Evolutionary conservation across 92 coral and sea anemone genomes (phyloP), one percentile per base, ranked within the genome.

Genomic region (Siderastrea siderea): DNA sequence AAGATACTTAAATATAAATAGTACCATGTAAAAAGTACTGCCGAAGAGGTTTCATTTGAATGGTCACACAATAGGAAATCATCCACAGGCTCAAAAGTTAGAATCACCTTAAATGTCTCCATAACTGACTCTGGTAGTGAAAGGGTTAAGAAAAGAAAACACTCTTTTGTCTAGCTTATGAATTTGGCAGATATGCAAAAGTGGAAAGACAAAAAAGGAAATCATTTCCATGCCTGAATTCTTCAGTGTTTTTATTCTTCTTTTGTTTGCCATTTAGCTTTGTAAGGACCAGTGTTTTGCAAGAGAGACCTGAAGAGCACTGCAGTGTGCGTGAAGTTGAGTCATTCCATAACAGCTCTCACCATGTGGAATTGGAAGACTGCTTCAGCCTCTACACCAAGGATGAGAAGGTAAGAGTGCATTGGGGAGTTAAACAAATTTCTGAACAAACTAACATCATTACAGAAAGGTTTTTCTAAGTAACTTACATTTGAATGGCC

Each of bases 351-450:
- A 87, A 89, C 82, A 92, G 88, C 75, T 70, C 96, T 26, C 92
- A 95, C 64, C 74, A 70, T 71, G 98, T 95, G 16, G 80, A 77
- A 58, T 91, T 96, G 45, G 94, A 93, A 66, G 96, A 96, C 86
- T 96, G 99, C 75, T 90, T 96, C 38, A 85, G 82, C 5, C 91
- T 96, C 26, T 96, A 96, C 93, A 96, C 99, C 58, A 93, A 91
- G 60, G 96, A 96, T 54, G 99, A 96, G 82, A 85, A 88, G 96
- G 97, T 94, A 70, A 6, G 82, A 9, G 7, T 26, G 38, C 38
- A 26, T 26, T 26, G 38, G 38, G 38, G 38, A 26, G 38, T 26
- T 26, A 26, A 26, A 26, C 38, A 26, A 26, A 26, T 26, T 26
- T 26, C 38, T 26, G 38, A 26, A 26, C 38, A 26, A 26, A 26